phyloP scores from a whole-genome alignment of 2,888 invertebrate species.

The Meiosimyza platycephala region DNA sequence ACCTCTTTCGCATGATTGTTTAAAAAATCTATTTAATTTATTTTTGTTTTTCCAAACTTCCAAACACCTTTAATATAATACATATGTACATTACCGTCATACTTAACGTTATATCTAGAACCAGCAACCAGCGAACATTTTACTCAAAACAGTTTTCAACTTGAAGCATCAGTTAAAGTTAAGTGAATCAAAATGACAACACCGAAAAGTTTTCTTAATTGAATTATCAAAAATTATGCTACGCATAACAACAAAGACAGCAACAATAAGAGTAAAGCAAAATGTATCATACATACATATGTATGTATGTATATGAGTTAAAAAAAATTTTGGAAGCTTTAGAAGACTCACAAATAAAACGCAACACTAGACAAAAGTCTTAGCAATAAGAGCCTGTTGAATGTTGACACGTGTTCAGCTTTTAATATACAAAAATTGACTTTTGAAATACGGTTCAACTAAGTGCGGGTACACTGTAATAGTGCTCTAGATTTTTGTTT shows the following conservation, averaged over 20 bases:
- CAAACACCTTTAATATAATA: no score
- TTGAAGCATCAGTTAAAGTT: conserved; percentile 25
- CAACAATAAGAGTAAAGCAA: background rate
- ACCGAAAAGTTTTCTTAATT: conserved; percentile 29
- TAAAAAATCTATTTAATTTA: no score
- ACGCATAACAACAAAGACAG: background rate
- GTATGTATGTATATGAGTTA: background rate
- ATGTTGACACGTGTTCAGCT: background rate
- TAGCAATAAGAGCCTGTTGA: conserved; percentile 20
- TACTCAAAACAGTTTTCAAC: conserved; percentile 14
- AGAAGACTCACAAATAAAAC: background rate
- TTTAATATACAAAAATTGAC: background rate
- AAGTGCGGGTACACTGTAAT: no score
- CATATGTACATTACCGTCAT: no score
- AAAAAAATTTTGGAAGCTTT: background rate
- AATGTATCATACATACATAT: no score
- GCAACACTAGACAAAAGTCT: background rate
- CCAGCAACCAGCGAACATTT: no score
- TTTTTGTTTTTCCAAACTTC: no score
- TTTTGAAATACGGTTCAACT: no score
- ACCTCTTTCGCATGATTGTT: no score
- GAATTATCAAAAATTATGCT: conserved; percentile 30
- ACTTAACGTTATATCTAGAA: no score
- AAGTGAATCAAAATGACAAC: conserved; percentile 31
- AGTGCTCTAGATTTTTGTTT: no score